Conservation (phyloP, 1,140 invertebrate species). For the Sipha flava region DNA sequence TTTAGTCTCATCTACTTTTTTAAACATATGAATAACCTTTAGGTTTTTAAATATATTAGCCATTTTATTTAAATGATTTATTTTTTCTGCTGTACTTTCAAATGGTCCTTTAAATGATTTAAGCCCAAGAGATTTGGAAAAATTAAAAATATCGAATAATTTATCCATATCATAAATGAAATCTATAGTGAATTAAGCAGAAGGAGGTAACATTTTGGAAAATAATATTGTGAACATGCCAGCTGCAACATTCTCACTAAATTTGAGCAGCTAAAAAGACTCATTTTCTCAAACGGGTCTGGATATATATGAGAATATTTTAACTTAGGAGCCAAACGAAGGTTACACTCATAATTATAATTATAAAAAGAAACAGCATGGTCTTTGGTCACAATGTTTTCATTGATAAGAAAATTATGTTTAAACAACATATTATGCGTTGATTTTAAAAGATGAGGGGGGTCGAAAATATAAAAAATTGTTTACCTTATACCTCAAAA, state of each 20-base stretch:
- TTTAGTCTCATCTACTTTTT: background rate
- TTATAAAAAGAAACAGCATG: no score
- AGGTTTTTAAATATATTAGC: background rate
- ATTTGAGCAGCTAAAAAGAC: no score
- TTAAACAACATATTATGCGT: no score
- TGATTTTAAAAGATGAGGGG: no score
- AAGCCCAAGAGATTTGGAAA: background rate
- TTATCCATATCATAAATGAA: background rate
- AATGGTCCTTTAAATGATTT: background rate
- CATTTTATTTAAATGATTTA: background rate
- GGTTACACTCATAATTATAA: no score
- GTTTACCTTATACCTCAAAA: no score
- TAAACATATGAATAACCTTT: background rate
- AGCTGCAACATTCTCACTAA: no score
- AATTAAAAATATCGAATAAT: conserved; percentile 1
- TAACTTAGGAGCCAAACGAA: no score
- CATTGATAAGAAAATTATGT: no score
- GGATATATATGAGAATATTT: background rate
- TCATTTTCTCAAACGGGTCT: background rate
- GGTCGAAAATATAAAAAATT: no score
- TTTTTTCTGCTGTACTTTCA: background rate
- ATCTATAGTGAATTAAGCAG: background rate
- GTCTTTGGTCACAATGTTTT: no score
- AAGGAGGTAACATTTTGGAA: background rate
- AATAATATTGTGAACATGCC: no score